phyloP scores from a whole-genome alignment of 2,113 vertebrate species.

The Pongo pygmaeus region DNA sequence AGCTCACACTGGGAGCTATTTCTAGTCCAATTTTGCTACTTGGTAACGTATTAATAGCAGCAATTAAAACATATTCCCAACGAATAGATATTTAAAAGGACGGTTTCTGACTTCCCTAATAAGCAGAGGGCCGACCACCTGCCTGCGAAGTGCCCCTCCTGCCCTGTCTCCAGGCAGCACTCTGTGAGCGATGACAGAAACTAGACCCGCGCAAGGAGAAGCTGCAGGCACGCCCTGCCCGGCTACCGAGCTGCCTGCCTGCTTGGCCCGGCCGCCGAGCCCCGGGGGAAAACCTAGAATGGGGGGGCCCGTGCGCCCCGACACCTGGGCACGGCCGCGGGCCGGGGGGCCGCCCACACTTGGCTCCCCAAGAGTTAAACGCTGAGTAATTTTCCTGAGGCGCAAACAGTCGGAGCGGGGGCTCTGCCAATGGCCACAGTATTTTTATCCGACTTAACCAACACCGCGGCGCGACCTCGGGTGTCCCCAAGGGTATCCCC shows the following conservation, averaged over 20 bases:
- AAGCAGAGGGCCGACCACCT: background rate
- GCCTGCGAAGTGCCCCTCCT: background rate
- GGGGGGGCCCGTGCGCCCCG: background rate
- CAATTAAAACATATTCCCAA: background rate
- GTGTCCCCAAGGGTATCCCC: background rate
- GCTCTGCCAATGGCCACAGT: background rate
- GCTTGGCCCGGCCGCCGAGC: background rate
- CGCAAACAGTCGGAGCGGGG: background rate
- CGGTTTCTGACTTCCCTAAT: background rate
- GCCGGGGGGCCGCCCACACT: background rate
- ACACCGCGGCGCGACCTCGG: background rate
- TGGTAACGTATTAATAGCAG: slow-evolving; percentile 16
- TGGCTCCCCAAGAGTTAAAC: background rate
- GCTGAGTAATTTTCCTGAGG: slow-evolving; percentile 61
- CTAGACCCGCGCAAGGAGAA: background rate
- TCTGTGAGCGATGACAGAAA: background rate
- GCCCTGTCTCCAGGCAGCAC: background rate
- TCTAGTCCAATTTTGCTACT: background rate
- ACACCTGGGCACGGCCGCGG: background rate
- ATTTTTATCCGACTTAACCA: slow-evolving; percentile 15
- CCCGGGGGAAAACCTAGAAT: background rate
- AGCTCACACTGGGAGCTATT: background rate
- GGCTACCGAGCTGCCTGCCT: background rate
- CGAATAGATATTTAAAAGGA: background rate
- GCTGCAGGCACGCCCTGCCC: background rate